Percentiles rank a stretch among this genome's conserved stretches.
phyloP scores from a whole-genome alignment of 2,797 vertebrate genomes.

The Trichosurus vulpecula region DNA sequence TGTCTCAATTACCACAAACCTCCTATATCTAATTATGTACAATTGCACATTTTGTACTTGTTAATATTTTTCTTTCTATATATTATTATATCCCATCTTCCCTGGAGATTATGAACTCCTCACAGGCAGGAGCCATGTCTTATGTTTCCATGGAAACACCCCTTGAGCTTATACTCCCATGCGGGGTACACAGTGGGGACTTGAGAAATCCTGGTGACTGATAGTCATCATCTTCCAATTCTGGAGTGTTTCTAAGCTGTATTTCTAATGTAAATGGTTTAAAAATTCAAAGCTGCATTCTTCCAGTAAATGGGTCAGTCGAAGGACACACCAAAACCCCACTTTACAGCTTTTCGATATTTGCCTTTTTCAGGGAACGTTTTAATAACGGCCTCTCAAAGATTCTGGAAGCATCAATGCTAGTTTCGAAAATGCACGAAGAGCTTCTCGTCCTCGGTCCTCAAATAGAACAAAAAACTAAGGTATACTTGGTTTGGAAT shows the following conservation, averaged over 20 bases:
- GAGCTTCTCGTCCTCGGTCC: constrained; percentile 75
- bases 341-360: background rate
- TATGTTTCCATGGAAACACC: background rate
- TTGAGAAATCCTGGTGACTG: background rate
- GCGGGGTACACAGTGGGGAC: background rate
- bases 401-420: constrained; percentile 75
- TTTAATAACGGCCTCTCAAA: constrained; percentile 77
- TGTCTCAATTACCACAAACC: background rate
- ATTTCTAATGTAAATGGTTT: background rate
- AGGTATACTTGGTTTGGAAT: constrained; percentile 40
- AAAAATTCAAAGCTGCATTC: background rate
- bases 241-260: background rate
- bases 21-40: background rate
- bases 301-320: background rate
- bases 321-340: background rate
- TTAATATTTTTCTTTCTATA: background rate
- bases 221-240: background rate
- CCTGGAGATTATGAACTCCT: background rate
- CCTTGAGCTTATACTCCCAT: background rate
- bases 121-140: background rate
- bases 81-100: background rate
- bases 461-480: constrained; percentile 79
- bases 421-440: constrained; percentile 77
- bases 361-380: constrained; percentile 66
- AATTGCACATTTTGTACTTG: background rate